Evolutionary conservation across 2,797 vertebrate genomes (phyloP), one percentile per base, ranked within the genome.

Genomic region (Ispidina picta): DNA sequence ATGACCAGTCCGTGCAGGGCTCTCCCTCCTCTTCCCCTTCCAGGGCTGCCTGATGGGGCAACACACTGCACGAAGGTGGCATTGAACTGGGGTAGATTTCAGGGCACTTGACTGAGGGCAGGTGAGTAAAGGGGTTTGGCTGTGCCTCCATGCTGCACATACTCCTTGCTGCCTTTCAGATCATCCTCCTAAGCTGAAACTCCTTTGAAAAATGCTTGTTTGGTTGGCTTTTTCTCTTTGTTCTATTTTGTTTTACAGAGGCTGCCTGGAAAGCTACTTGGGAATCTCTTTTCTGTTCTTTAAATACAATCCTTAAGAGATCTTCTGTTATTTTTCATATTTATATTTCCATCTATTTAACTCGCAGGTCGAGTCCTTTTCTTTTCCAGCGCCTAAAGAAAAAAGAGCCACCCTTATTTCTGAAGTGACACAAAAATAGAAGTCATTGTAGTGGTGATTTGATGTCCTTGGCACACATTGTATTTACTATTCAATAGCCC

Each of bases 401-500:
- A 84, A 88, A 83, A 39, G 37, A 39, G 37, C 14, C 37, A 1
- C 15, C 29, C n/a, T 84, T 88, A 66, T 78, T 95, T 93, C 93
- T 83, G 46, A 88, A 94, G 64, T 83, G 76, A 59, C 70, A 71
- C 52, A 89, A 64, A 95, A 94, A 90, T 88, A 68, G 91, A 89
- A 95, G 71, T 88, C 28, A 89, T 92, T 88, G 76, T 93, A 95
- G 86, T 94, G 43, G 10, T 59, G 63, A 51, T 80, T 83, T 82
- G 60, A 56, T 91, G 35, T 89, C 74, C 70, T 88, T 92, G 82
- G 91, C 93, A 84, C 17, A 5, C 15, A 19, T 87, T 89, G 90
- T 93, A 89, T 93, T 95, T 93, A 88, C 89, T 95, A 92, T 93
- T 91, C 55, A 68, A 51, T 55, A 76, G 28, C 74, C 52, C 74